These are phyloP conservation scores for Trachemys scripta DNA, from an alignment of 2,113 vertebrate species.

Conservation along the genomic window DNA sequence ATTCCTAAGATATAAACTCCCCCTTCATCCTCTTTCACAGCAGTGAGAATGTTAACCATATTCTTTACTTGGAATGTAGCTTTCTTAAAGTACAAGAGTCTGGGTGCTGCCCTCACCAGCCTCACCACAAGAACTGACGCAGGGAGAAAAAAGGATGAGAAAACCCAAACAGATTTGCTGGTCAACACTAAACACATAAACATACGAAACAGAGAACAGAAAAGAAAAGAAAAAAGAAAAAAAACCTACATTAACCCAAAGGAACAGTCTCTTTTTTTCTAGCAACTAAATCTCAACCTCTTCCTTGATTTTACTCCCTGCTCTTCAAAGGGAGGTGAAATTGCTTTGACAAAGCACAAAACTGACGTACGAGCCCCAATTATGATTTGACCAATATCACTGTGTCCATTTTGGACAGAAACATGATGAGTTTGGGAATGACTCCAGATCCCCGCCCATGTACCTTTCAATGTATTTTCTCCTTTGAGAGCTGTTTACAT, in stretches of 20 bases:
- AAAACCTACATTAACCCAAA: fast-evolving
- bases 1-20: not conserved
- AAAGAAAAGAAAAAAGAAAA: not conserved
- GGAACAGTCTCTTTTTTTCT: not conserved
- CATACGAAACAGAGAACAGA: fast-evolving
- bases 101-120: fast-evolving
- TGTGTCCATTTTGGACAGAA: not conserved
- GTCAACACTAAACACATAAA: fast-evolving
- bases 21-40: not conserved
- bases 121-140: fast-evolving
- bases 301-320: fast-evolving
- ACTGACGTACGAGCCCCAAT: fast-evolving
- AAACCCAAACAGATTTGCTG: not conserved
- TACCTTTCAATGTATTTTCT: fast-evolving
- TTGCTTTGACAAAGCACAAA: no score
- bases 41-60: not conserved
- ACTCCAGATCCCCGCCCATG: fast-evolving
- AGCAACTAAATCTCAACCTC: fast-evolving
- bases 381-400: fast-evolving
- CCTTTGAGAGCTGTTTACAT: fast-evolving
- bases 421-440: fast-evolving
- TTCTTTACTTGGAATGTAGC: not conserved
- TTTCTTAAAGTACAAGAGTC: not conserved
- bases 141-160: not conserved
- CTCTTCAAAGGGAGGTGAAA: not conserved